These are phyloP conservation scores for Glossophaga mutica DNA, from an alignment of 2,797 vertebrate species.

Conservation along the genomic window DNA sequence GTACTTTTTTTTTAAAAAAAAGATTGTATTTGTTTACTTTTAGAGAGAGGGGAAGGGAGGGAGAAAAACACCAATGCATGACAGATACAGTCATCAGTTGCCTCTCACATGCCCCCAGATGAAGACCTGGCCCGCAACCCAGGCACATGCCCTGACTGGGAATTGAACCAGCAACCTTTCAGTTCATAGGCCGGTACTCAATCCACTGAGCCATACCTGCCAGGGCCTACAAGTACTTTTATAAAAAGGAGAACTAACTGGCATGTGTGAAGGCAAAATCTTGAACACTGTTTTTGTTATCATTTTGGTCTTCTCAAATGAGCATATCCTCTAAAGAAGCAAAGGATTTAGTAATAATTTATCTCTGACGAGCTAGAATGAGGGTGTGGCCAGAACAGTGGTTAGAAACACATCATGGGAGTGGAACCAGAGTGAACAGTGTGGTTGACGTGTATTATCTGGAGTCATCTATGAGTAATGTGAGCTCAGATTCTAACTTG, in stretches of 20 bases:
- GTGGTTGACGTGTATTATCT: not conserved
- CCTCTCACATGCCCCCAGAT: no score
- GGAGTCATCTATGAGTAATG: not conserved
- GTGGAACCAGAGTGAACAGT: not conserved
- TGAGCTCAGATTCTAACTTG: not conserved
- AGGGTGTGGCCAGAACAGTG: not conserved
- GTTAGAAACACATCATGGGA: not conserved
- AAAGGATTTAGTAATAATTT: not conserved
- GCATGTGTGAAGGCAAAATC: not conserved
- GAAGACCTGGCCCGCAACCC: no score
- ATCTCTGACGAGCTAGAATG: not conserved
- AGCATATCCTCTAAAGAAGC: constrained; percentile 11
- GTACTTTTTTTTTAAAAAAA: not conserved
- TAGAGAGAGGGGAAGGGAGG: no score
- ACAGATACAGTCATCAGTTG: no score
- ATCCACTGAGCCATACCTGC: no score
- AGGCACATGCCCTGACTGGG: no score
- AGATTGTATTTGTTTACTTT: not conserved
- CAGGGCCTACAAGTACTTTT: not conserved
- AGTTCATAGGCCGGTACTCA: no score
- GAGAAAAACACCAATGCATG: no score
- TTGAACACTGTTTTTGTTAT: not conserved
- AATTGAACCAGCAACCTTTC: no score
- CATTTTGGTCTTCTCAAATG: constrained; percentile 2
- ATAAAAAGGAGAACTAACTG: not conserved